phyloP scores from a whole-genome alignment of 2,888 invertebrate genomes.

The Hirudinaria manillensis region DNA sequence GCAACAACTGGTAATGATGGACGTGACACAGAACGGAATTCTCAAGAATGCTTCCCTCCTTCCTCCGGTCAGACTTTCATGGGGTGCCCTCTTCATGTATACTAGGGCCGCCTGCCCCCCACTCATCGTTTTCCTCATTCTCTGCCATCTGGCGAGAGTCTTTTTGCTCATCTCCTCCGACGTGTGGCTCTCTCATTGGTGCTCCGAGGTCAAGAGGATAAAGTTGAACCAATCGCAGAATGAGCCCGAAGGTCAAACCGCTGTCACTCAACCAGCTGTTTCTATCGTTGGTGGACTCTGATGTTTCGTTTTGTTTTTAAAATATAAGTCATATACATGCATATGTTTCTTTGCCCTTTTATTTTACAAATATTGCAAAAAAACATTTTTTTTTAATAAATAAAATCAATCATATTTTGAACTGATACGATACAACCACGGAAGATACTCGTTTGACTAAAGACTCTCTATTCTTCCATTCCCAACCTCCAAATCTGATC shows the following conservation, averaged over 20 bases:
- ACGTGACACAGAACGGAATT: not conserved
- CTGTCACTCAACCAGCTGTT: not conserved
- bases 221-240: not conserved
- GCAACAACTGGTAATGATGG: not conserved
- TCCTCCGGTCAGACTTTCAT: conserved; percentile 14
- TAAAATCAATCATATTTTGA: too few relatives aligned
- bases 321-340: too few relatives aligned
- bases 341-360: too few relatives aligned
- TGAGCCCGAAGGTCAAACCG: not conserved
- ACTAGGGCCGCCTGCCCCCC: conserved; percentile 61
- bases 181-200: conserved; percentile 70
- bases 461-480: not conserved
- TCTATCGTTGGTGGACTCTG: too few relatives aligned
- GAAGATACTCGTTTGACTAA: too few relatives aligned
- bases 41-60: not conserved
- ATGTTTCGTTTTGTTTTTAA: too few relatives aligned
- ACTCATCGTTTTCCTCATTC: conserved; percentile 57
- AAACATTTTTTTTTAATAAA: too few relatives aligned
- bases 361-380: too few relatives aligned
- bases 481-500: too few relatives aligned
- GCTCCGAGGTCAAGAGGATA: conserved; percentile 52
- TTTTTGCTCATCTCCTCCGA: conserved; percentile 68
- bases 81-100: conserved; percentile 58
- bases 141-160: conserved; percentile 48
- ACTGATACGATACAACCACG: too few relatives aligned